phyloP scores from a whole-genome alignment of 2,797 vertebrate genomes.

The Girardinus metallicus region DNA sequence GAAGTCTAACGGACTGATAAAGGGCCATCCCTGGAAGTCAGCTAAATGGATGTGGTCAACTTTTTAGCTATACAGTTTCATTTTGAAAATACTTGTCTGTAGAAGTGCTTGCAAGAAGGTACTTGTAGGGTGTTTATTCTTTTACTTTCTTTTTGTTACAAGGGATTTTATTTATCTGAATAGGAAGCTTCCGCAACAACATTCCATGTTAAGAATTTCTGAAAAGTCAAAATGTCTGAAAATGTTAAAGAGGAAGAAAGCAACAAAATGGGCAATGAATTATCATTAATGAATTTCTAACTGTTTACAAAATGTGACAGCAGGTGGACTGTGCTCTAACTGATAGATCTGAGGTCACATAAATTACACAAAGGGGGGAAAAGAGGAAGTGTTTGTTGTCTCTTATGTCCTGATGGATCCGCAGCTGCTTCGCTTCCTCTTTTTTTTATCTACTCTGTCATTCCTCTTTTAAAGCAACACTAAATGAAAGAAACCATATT shows the following conservation, averaged over 20 bases:
- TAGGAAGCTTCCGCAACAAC: not conserved
- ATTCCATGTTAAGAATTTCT: not conserved
- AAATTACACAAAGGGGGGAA: not conserved
- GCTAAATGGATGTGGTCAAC: not conserved
- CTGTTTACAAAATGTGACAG: not conserved
- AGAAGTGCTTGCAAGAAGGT: not conserved
- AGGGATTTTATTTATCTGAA: not conserved
- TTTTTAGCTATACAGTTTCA: not conserved
- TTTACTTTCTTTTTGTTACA: not conserved
- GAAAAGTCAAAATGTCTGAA: not conserved
- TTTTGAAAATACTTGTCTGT: not conserved
- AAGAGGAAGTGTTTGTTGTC: not conserved
- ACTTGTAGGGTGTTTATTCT: not conserved
- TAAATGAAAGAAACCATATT: not conserved
- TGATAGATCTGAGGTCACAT: not conserved
- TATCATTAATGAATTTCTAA: not conserved
- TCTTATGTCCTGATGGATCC: not conserved
- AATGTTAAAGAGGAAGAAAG: not conserved
- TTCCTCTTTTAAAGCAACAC: not conserved
- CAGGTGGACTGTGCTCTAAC: not conserved
- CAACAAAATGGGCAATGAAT: not conserved
- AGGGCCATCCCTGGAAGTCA: not conserved
- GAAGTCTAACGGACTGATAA: not conserved
- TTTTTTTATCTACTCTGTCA: not conserved
- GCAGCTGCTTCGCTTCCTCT: conserved; percentile 11